A percentile compares a stretch with the other conserved stretches of the same genome.
phyloP scores from a whole-genome alignment of 2,888 invertebrate genomes.

The Oscheius myriophilus region DNA sequence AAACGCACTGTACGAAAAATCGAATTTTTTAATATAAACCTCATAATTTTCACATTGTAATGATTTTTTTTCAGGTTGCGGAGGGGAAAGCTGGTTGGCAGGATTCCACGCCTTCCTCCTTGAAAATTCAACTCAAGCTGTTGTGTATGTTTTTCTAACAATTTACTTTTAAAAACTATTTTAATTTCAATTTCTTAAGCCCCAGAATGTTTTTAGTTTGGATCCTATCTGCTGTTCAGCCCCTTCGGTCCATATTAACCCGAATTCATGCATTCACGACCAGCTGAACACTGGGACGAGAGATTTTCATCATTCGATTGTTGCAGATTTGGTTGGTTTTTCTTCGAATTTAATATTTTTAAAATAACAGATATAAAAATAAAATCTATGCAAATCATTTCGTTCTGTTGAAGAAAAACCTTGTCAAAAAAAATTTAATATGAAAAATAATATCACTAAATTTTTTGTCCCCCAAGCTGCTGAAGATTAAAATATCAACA shows the following conservation, averaged over 20 bases:
- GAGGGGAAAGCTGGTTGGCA: slow-evolving; percentile 65
- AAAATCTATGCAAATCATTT: too few species aligned
- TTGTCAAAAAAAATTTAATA: background rate
- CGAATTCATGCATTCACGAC: slow-evolving; percentile 61
- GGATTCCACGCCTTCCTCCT: slow-evolving; percentile 66
- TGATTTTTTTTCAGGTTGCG: slow-evolving; percentile 53
- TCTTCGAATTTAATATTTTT: too few species aligned
- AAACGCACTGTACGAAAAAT: background rate
- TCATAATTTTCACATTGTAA: background rate
- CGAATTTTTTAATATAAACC: background rate
- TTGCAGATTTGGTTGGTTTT: slow-evolving; percentile 47
- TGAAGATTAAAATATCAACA: too few species aligned
- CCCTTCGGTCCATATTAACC: slow-evolving; percentile 58
- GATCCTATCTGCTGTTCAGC: slow-evolving; percentile 69
- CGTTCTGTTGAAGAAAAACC: background rate
- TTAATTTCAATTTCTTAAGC: too few species aligned
- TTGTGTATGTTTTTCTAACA: slow-evolving; percentile 51
- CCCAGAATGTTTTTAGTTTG: slow-evolving; percentile 54
- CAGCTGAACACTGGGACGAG: slow-evolving; percentile 58
- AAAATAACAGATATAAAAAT: background rate
- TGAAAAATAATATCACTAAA: too few species aligned
- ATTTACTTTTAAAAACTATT: background rate
- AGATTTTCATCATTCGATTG: slow-evolving; percentile 55
- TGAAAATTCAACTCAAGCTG: slow-evolving; percentile 65
- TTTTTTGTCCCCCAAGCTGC: too few species aligned